Conservation (phyloP, 2,888 invertebrate species). For the Panopea generosa region DNA sequence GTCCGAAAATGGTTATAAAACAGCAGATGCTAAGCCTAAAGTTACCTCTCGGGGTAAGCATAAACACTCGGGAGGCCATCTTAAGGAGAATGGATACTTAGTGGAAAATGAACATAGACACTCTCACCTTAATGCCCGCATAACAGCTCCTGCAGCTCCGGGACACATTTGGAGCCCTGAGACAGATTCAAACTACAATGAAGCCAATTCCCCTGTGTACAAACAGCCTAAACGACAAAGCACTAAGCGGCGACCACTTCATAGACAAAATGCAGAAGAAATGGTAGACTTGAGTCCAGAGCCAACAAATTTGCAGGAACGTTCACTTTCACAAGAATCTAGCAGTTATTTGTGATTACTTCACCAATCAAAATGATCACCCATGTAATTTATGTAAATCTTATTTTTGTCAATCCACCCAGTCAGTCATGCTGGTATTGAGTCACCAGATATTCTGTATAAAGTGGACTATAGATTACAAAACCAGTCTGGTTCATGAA, state of each 20-base stretch:
- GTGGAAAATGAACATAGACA: conserved; percentile 23
- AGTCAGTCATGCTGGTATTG: no score
- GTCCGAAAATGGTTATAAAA: conserved; percentile 8
- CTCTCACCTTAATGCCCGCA: conserved; percentile 2
- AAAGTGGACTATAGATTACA: no score
- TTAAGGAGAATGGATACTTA: conserved; percentile 28
- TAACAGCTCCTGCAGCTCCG: conserved; percentile 48
- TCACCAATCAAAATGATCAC: no score
- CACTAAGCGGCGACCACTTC: conserved; percentile 54
- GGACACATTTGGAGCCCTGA: conserved; percentile 49
- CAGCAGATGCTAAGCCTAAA: not conserved
- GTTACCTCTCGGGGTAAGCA: not conserved
- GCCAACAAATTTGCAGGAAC: not conserved
- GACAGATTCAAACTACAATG: conserved; percentile 20
- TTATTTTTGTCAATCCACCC: no score
- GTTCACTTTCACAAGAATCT: not conserved
- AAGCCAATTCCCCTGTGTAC: conserved; percentile 16
- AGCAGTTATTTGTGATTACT: conserved; percentile 48
- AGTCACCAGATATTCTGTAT: no score
- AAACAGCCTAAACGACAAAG: conserved; percentile 30
- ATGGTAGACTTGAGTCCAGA: conserved; percentile 41
- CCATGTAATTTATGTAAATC: no score
- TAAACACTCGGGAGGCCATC: conserved; percentile 8
- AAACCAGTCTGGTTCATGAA: no score
- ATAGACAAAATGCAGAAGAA: conserved; percentile 67